A percentile compares a stretch with the other conserved stretches of the same genome.
phyloP scores from a whole-genome alignment of 2,888 invertebrate species.

The Agrilus mali region DNA sequence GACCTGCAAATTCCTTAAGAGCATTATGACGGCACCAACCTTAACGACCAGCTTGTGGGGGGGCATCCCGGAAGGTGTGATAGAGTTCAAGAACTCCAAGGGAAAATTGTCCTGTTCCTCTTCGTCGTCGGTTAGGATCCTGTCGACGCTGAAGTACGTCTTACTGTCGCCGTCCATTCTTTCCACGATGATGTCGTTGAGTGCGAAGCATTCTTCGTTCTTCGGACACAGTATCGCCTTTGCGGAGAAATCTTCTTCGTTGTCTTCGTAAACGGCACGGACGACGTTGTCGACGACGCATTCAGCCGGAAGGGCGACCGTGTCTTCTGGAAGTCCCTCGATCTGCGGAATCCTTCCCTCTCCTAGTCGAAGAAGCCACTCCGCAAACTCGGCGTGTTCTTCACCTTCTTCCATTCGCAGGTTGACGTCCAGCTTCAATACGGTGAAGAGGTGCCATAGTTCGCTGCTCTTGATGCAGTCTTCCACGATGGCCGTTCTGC shows the following conservation, averaged over 20 bases:
- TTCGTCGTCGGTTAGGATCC: not conserved
- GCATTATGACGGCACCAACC: slow-evolving; percentile 14
- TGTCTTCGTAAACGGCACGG: too few species aligned
- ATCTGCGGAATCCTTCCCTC: slow-evolving; percentile 2
- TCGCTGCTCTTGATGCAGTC: slow-evolving; percentile 6
- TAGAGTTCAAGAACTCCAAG: slow-evolving; percentile 7
- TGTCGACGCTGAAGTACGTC: slow-evolving; percentile 4
- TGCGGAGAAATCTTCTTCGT: not conserved
- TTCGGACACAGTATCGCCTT: slow-evolving; percentile 5
- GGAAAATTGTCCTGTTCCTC: slow-evolving; percentile 5
- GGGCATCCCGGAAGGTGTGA: slow-evolving; percentile 12
- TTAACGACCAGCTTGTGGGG: slow-evolving; percentile 15
- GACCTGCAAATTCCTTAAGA: slow-evolving; percentile 14
- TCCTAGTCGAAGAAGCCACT: slow-evolving; percentile 8
- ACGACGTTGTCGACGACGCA: too few species aligned
- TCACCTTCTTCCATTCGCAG: slow-evolving; percentile 7
- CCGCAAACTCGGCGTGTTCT: slow-evolving; percentile 4
- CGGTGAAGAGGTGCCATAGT: slow-evolving; percentile 9
- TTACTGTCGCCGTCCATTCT: not conserved
- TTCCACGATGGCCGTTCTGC: slow-evolving; percentile 3
- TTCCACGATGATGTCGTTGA: slow-evolving; percentile 3
- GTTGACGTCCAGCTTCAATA: slow-evolving; percentile 6
- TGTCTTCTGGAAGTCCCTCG: too few species aligned
- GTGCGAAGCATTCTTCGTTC: slow-evolving; percentile 2
- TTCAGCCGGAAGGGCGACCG: too few species aligned